A percentile compares a stretch with the other conserved stretches of the same genome.
Conservation (phyloP, 2,797 vertebrate genomes). For the Aselliscus stoliczkanus region DNA sequence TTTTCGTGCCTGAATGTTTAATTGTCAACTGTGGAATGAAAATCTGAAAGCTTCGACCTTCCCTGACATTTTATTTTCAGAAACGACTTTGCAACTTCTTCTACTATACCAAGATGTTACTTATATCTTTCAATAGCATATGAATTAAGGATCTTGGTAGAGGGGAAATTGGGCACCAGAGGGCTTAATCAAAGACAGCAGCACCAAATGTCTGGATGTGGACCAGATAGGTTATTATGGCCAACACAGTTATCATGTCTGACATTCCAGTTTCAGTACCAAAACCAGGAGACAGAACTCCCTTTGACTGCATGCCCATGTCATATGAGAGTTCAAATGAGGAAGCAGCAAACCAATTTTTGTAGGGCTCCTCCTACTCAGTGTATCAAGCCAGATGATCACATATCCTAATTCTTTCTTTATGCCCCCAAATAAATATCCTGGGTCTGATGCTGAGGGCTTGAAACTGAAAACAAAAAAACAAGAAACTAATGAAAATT, state of each 20-base stretch:
- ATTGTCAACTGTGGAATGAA: not conserved
- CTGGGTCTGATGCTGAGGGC: not conserved
- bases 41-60: not conserved
- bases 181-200: slow-evolving; percentile 20
- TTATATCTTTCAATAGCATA: slow-evolving; percentile 55
- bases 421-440: not conserved
- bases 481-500: not conserved
- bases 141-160: slow-evolving; percentile 55
- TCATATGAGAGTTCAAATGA: slow-evolving; percentile 22
- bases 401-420: not conserved
- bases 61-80: slow-evolving; percentile 41
- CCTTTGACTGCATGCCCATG: not conserved
- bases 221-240: not conserved
- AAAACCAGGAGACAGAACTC: not conserved
- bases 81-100: slow-evolving; percentile 35
- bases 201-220: slow-evolving; percentile 44
- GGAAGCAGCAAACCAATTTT: slow-evolving; percentile 4
- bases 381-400: not conserved
- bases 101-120: slow-evolving; percentile 48
- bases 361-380: not conserved
- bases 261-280: slow-evolving; percentile 22
- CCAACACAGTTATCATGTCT: not conserved
- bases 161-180: slow-evolving; percentile 47
- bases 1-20: not conserved
- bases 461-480: not conserved